Conservation (phyloP, 2,797 vertebrate species). For the Clamator glandarius region DNA sequence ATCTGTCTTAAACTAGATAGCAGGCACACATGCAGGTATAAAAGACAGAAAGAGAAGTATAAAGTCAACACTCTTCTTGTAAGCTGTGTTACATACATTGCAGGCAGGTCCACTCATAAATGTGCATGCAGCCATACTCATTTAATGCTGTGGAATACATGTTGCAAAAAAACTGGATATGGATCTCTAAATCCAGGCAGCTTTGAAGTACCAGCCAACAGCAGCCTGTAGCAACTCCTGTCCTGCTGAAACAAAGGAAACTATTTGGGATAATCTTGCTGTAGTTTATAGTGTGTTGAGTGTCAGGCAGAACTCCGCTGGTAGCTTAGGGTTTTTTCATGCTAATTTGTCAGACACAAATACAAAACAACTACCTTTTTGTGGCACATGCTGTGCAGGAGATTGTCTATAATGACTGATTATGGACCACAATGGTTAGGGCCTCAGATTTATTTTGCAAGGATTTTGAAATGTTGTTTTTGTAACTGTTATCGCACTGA, state of each 20-base stretch:
- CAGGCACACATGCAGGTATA: background rate
- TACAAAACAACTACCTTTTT: background rate
- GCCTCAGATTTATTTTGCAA: background rate
- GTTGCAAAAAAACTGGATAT: background rate
- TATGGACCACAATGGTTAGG: background rate
- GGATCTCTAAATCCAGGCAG: background rate
- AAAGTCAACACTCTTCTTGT: background rate
- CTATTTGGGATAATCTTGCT: background rate
- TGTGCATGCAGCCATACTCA: background rate
- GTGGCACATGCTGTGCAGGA: fast-evolving
- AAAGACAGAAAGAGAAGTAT: background rate
- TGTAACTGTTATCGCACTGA: background rate
- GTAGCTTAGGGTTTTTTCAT: background rate
- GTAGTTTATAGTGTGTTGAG: background rate
- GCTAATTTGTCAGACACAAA: background rate
- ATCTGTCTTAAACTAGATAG: background rate
- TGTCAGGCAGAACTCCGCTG: background rate
- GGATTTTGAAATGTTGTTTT: background rate
- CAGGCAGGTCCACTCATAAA: background rate
- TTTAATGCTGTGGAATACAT: background rate
- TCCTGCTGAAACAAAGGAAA: background rate
- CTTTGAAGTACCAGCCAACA: background rate
- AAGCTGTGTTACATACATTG: background rate
- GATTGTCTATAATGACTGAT: background rate
- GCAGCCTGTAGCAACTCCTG: background rate